A percentile compares a stretch with the other conserved stretches of the same genome.
phyloP scores from a whole-genome alignment of 2,888 invertebrate species.

The Platypus cylindrus region DNA sequence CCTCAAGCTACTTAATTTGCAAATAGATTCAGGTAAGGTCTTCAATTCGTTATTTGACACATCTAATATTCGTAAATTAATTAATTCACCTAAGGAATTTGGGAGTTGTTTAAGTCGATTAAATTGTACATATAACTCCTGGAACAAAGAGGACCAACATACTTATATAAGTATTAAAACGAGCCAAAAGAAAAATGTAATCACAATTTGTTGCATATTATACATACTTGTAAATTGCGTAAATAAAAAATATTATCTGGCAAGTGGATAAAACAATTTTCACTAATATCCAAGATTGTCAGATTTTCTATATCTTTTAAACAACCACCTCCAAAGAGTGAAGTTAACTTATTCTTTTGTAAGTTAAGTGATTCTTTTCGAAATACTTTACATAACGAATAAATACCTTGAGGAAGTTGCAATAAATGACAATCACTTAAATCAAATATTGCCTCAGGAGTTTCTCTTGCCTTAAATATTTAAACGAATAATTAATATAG shows the following conservation, averaged over 20 bases:
- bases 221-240: constrained; percentile 50
- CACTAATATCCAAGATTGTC: constrained; percentile 52
- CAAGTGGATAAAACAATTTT: constrained; percentile 50
- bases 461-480: constrained; percentile 58
- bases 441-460: constrained; percentile 71
- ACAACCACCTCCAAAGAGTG: constrained; percentile 58
- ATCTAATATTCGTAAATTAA: constrained; percentile 53
- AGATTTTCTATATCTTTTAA: constrained; percentile 56
- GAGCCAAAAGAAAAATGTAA: neutral
- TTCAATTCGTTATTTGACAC: constrained; percentile 57
- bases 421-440: constrained; percentile 64
- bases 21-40: constrained; percentile 48
- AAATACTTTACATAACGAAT: constrained; percentile 68
- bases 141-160: constrained; percentile 16
- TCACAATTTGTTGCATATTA: neutral
- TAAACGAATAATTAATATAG: no score
- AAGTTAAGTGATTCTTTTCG: constrained; percentile 58
- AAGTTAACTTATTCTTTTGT: constrained; percentile 55
- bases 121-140: constrained; percentile 62
- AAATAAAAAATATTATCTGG: constrained; percentile 53
- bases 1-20: constrained; percentile 47
- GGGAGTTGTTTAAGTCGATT: constrained; percentile 61
- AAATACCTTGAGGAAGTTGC: constrained; percentile 64
- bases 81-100: constrained; percentile 49
- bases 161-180: neutral